Evolutionary conservation across 1,140 invertebrate genomes (phyloP).

Genomic region (Aphelenchoides besseyi): DNA sequence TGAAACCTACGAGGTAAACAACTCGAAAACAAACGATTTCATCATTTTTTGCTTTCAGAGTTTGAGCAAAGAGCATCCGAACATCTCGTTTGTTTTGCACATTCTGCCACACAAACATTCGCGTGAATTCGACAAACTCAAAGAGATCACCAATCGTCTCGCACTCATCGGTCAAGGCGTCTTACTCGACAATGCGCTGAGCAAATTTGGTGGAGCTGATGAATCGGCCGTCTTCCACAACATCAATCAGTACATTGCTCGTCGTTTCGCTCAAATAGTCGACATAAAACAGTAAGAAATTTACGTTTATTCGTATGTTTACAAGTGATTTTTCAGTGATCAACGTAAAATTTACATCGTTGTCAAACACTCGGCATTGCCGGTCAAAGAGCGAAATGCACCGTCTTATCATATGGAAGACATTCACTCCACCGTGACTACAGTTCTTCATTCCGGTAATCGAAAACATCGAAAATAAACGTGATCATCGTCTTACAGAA

Average conservation of each 20-base stretch:
- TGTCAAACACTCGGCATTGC: not conserved
- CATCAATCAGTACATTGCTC: conserved; percentile 25
- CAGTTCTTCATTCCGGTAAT: not conserved
- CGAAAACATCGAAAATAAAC: not conserved
- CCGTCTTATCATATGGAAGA: not conserved
- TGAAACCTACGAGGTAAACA: not conserved
- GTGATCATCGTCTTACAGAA: not conserved
- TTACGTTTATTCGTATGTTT: not conserved
- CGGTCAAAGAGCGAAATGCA: not conserved
- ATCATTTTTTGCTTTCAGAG: not conserved
- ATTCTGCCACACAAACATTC: conserved; percentile 18
- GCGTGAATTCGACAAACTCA: conserved; percentile 16
- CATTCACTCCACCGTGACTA: not conserved
- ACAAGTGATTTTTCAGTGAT: not conserved
- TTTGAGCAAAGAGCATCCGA: not conserved
- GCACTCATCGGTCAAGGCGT: conserved; percentile 20
- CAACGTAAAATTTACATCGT: not conserved
- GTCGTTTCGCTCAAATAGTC: conserved; percentile 17
- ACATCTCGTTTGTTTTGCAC: conserved; percentile 21
- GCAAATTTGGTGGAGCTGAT: not conserved
- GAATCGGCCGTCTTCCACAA: conserved; percentile 12
- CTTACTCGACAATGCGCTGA: conserved; percentile 18
- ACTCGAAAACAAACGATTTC: not conserved
- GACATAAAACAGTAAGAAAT: not conserved
- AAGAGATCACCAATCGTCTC: conserved; percentile 12